These are phyloP conservation scores for Sinopyrophorus schimmeli DNA, from an alignment of 2,888 invertebrate genomes.

Conservation along the genomic window DNA sequence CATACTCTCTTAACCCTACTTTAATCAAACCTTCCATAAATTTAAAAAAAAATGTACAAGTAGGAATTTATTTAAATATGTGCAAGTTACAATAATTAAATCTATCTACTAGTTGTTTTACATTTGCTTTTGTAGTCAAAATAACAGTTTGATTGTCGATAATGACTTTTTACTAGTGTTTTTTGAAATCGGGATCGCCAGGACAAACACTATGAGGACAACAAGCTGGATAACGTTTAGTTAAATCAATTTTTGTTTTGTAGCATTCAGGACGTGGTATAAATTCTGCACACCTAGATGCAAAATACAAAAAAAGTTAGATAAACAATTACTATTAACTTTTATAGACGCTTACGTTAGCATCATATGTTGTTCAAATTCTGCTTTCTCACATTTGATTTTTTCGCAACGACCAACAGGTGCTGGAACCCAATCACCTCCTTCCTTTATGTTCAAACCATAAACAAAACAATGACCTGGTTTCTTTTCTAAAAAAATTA, in stretches of 20 bases:
- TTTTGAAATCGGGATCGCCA: too few species aligned
- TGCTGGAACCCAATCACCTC: slow-evolving; percentile 1
- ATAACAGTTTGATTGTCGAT: too few species aligned
- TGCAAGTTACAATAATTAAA: too few species aligned
- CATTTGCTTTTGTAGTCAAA: too few species aligned
- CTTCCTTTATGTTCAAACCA: slow-evolving; percentile 1
- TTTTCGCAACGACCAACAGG: slow-evolving; percentile 5
- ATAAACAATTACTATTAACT: neutral
- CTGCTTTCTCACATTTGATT: neutral
- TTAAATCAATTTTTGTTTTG: neutral
- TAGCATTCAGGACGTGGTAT: neutral
- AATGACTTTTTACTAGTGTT: too few species aligned
- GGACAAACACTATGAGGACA: slow-evolving; percentile 1
- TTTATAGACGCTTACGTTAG: slow-evolving; percentile 4
- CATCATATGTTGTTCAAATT: neutral
- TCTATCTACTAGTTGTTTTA: too few species aligned
- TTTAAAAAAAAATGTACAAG: too few species aligned
- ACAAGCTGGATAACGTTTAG: slow-evolving; percentile 2
- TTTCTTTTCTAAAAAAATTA: too few species aligned
- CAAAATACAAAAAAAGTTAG: too few species aligned
- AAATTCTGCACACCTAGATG: slow-evolving; percentile 2
- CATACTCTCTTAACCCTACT: too few species aligned
- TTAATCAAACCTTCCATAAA: too few species aligned
- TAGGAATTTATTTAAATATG: too few species aligned
- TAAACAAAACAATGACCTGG: neutral